phyloP scores from a whole-genome alignment of 2,797 vertebrate species.

The Rhadinocentrus ornatus region DNA sequence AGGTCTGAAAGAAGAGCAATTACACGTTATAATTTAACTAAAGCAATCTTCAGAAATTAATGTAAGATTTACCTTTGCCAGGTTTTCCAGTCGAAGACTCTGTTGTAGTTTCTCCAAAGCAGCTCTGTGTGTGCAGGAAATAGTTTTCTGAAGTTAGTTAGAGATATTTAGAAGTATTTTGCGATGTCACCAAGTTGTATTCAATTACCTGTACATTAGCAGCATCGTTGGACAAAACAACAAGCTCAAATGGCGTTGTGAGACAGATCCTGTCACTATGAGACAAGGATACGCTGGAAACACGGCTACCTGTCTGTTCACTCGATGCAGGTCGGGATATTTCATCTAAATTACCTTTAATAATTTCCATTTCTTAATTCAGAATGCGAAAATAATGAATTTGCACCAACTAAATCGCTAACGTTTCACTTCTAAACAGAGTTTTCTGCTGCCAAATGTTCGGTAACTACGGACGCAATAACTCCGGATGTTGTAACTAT shows the following conservation, averaged over 20 bases:
- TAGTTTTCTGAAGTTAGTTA: neutral
- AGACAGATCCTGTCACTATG: conserved; percentile 67
- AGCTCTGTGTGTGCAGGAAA: conserved; percentile 26
- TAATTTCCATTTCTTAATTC: conserved; percentile 81
- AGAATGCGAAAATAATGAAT: neutral
- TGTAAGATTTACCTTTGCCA: conserved; percentile 45
- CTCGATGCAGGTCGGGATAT: conserved; percentile 84
- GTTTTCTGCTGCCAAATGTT: conserved; percentile 9
- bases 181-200: neutral
- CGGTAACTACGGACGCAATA: conserved; percentile 67
- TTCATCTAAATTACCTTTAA: conserved; percentile 82
- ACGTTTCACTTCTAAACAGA: neutral
- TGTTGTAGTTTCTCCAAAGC: conserved; percentile 13
- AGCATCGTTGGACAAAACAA: conserved; percentile 81
- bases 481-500: conserved; percentile 70
- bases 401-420: neutral
- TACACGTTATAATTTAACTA: neutral
- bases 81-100: conserved; percentile 4
- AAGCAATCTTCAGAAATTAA: neutral
- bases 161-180: neutral
- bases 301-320: conserved; percentile 72
- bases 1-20: conserved; percentile 32
- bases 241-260: conserved; percentile 62
- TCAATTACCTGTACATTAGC: conserved; percentile 78
- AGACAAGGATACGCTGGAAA: conserved; percentile 69